These are phyloP conservation scores for Trissolcus basalis DNA, from an alignment of 1,140 invertebrate genomes.

Conservation along the genomic window DNA sequence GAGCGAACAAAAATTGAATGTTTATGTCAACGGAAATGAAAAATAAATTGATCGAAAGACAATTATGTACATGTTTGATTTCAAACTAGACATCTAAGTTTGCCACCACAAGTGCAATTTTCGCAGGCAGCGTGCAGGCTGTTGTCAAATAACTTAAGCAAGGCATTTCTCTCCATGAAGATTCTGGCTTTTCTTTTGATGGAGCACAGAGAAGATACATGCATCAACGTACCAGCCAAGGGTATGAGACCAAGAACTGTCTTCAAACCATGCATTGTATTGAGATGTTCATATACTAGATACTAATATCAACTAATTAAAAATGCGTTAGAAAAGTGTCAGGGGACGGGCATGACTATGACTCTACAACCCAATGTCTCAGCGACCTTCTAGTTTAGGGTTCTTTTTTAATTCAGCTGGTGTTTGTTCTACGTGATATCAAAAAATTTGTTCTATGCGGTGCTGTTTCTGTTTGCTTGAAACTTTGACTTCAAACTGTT, in stretches of 20 bases:
- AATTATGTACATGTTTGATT: constrained; percentile 5
- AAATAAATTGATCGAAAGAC: neutral
- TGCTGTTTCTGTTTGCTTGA: constrained; percentile 31
- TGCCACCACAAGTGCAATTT: constrained; percentile 11
- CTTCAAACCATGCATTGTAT: constrained; percentile 56
- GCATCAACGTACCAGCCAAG: constrained; percentile 38
- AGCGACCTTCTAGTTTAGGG: constrained; percentile 69
- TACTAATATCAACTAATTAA: constrained; percentile 22
- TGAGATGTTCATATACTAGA: constrained; percentile 4
- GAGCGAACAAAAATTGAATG: too few species aligned
- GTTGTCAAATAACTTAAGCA: constrained; percentile 16
- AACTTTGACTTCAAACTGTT: constrained; percentile 15
- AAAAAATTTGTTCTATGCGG: constrained; percentile 59
- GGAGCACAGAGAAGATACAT: constrained; percentile 23
- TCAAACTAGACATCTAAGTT: constrained; percentile 8
- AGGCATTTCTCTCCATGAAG: constrained; percentile 12
- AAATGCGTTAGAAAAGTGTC: constrained; percentile 62
- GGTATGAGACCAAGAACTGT: constrained; percentile 37
- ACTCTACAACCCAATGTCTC: constrained; percentile 75
- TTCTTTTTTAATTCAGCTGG: constrained; percentile 44
- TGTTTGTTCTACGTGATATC: constrained; percentile 61
- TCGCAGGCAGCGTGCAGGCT: constrained; percentile 26
- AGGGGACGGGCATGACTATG: constrained; percentile 73
- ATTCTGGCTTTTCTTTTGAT: neutral
- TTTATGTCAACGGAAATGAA: neutral